Evolutionary conservation across 1,140 invertebrate species (phyloP).

Genomic region (Asbolus verrucosus): DNA sequence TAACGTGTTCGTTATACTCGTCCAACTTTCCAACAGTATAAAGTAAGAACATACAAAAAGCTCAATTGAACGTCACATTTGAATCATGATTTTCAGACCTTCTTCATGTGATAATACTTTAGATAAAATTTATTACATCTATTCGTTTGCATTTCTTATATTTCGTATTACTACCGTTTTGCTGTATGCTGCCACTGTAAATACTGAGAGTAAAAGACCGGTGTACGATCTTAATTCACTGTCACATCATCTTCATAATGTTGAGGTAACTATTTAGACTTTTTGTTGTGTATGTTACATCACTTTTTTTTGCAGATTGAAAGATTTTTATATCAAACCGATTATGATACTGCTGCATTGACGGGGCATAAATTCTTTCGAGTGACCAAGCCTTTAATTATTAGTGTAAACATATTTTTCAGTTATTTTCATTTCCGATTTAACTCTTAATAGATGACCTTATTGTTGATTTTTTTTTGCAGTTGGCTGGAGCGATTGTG

Average conservation of each 20-base stretch:
- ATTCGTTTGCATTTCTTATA: conserved; percentile 70
- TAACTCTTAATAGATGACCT: too few relatives aligned
- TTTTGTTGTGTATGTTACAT: too few relatives aligned
- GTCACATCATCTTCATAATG: conserved; percentile 14
- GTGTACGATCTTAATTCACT: conserved; percentile 63
- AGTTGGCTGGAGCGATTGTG: conserved; percentile 62
- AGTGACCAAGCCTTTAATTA: conserved; percentile 71
- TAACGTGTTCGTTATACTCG: conserved; percentile 43
- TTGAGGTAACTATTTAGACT: too few relatives aligned
- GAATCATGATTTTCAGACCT: not conserved
- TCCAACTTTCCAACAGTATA: conserved; percentile 66
- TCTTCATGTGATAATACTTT: not conserved
- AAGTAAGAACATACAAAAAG: not conserved
- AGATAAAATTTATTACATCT: conserved; percentile 68
- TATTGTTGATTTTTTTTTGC: conserved; percentile 50
- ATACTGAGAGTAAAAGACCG: conserved; percentile 71
- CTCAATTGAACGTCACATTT: not conserved
- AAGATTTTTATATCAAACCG: conserved; percentile 72
- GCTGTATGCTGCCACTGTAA: conserved; percentile 68
- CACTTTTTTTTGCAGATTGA: too few relatives aligned
- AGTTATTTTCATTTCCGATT: too few relatives aligned
- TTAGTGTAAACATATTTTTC: conserved; percentile 75
- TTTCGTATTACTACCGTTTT: conserved; percentile 69
- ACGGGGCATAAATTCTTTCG: conserved; percentile 76
- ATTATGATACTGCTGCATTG: conserved; percentile 71